Evolutionary conservation across 2,888 invertebrate species (phyloP), one percentile per base, ranked within the genome.

Genomic region (Oxycera nigricornis): DNA sequence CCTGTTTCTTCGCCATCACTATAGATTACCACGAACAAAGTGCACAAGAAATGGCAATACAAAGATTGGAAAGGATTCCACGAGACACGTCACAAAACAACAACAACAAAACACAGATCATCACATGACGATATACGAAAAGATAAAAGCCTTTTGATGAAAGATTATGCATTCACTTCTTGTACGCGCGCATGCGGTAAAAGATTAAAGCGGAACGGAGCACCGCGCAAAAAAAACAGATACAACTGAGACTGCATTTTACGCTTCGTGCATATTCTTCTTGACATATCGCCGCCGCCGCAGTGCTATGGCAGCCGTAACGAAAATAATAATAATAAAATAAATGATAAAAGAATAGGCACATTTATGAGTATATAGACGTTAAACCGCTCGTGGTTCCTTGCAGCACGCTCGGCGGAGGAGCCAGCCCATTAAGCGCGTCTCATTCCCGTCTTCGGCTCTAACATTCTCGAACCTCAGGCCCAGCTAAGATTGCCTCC

Each of bases 121-220:
- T 46, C 46, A 17, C 46, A 46, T 46, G 17, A 46, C 46, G 61
- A 39, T 26, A 59, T 50, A 50, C 39, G n/a, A 65, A 35, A 75
- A 31, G 70, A 75, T 75, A 73, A 75, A 75, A 73, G 75, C 68
- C 75, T 75, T 46, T 75, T 75, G 73, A 75, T 73, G 75, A 75
- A 73, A 70, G 70, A 61, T 52, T 75, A 68, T 35, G 73, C 73
- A 75, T 75, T 75, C 70, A 52, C 26, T 70, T 70, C 65, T 46
- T 70, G 59, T 52, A 59, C 67, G 73, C 46, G n/a, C 72, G 68
- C 75, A 75, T 73, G 75, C 73, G 73, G 75, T 61, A 70, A 67
- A 61, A 75, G 73, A 73, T 75, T 67, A 75, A 75, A 75, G 75
- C 28, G 30, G 20, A 68, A 67, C 41, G 67, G 22, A 4, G 17